Conservation (phyloP, 2,888 invertebrate species). For the Tromatobia lineatoria region DNA sequence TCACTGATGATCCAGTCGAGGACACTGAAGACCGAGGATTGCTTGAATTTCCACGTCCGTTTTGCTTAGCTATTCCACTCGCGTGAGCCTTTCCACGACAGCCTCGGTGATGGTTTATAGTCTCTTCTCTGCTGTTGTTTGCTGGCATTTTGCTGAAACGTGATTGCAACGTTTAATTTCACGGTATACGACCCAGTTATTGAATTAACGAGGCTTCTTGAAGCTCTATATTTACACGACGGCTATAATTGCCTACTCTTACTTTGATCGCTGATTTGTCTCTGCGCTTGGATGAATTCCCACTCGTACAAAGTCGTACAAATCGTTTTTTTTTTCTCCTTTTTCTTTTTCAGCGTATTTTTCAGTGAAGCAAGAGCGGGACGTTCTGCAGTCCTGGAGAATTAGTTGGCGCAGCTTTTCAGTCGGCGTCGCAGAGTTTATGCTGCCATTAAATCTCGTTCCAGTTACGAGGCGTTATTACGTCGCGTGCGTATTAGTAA, state of each 20-base stretch:
- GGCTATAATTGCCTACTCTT: constrained; percentile 4
- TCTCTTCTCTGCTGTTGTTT: constrained; percentile 85
- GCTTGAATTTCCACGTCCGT: constrained; percentile 85
- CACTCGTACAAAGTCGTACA: neutral
- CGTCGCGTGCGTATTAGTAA: constrained; percentile 34
- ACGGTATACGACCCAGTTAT: neutral
- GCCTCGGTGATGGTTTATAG: constrained; percentile 87
- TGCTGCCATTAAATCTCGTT: constrained; percentile 67
- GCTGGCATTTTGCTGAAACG: constrained; percentile 83
- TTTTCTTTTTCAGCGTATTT: neutral
- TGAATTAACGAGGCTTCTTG: neutral
- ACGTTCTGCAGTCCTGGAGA: constrained; percentile 15
- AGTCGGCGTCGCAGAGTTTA: constrained; percentile 59
- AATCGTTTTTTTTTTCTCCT: too few relatives aligned
- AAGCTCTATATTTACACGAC: neutral
- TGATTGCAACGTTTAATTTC: neutral
- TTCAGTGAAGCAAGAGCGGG: neutral
- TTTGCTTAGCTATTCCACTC: constrained; percentile 88
- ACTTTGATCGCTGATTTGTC: neutral
- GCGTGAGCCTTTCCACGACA: constrained; percentile 93
- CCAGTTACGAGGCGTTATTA: constrained; percentile 65
- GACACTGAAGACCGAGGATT: constrained; percentile 77
- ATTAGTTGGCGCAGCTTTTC: constrained; percentile 36
- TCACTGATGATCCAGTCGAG: constrained; percentile 79
- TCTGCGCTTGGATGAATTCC: neutral